These are phyloP conservation scores for Eucera pruinosa DNA, from an alignment of 2,888 invertebrate species.

Conservation along the genomic window DNA sequence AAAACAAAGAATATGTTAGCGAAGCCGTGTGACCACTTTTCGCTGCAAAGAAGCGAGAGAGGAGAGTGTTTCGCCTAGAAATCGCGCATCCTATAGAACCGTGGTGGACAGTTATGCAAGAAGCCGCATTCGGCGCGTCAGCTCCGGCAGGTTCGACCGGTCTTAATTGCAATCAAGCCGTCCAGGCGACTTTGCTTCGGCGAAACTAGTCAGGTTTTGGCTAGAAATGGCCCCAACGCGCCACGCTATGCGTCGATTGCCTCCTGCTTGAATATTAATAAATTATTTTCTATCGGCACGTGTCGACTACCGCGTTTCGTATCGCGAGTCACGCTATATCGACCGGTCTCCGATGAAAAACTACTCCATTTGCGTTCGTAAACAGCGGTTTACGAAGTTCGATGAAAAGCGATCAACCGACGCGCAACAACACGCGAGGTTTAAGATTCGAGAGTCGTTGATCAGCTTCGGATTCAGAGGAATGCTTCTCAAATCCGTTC, in stretches of 20 bases:
- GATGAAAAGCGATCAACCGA: background rate
- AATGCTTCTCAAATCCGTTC: background rate
- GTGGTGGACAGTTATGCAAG: slow-evolving; percentile 70
- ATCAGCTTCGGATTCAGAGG: too few species aligned
- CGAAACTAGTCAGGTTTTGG: slow-evolving; percentile 66
- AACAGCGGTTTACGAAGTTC: background rate
- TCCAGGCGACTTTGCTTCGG: slow-evolving; percentile 41
- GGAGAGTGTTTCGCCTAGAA: slow-evolving; percentile 8
- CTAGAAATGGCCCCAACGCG: slow-evolving; percentile 38
- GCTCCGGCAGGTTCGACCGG: slow-evolving; percentile 75
- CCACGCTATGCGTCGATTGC: background rate
- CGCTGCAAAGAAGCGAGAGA: background rate
- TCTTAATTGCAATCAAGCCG: slow-evolving; percentile 74
- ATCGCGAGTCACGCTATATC: slow-evolving; percentile 13
- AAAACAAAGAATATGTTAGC: too few species aligned
- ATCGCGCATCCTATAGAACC: slow-evolving; percentile 68
- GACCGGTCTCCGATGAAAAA: slow-evolving; percentile 33
- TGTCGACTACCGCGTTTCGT: slow-evolving; percentile 40
- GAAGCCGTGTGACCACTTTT: slow-evolving; percentile 26
- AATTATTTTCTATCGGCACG: slow-evolving; percentile 53
- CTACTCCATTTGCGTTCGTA: slow-evolving; percentile 40
- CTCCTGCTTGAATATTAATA: slow-evolving; percentile 50
- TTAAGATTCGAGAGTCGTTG: slow-evolving; percentile 7
- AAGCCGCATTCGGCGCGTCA: slow-evolving; percentile 66
- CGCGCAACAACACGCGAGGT: background rate